Evolutionary conservation across 2,888 invertebrate species (phyloP).

Genomic region (Nasonovia ribisnigri): DNA sequence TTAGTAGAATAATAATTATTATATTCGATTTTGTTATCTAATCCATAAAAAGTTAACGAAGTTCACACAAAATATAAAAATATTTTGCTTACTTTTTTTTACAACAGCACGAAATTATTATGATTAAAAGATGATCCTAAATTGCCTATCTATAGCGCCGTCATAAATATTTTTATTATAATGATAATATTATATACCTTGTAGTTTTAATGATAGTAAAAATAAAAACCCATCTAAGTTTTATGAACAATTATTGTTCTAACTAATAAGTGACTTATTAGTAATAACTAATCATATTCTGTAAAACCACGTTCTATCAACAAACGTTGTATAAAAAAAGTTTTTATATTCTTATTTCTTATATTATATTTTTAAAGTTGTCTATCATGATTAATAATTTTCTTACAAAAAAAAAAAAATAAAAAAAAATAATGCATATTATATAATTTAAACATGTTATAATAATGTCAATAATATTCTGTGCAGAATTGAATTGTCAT

Average conservation of each 20-base stretch:
- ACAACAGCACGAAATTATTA: not conserved
- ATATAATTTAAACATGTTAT: too few relatives aligned
- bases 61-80: not conserved
- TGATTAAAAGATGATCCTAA: not conserved
- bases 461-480: not conserved
- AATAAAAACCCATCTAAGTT: not conserved
- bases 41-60: not conserved
- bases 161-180: not conserved
- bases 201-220: not conserved
- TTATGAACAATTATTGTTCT: not conserved
- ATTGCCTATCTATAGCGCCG: not conserved
- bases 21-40: not conserved
- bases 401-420: not conserved
- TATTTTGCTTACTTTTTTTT: not conserved
- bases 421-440: not conserved
- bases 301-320: not conserved
- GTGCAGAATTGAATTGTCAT: not conserved
- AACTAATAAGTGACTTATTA: too few relatives aligned
- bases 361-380: not conserved
- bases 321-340: not conserved
- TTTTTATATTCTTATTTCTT: not conserved
- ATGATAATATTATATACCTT: not conserved
- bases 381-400: not conserved
- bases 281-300: not conserved
- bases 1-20: not conserved